phyloP scores from a whole-genome alignment of 2,797 vertebrate genomes.

The Lerista edwardsae region DNA sequence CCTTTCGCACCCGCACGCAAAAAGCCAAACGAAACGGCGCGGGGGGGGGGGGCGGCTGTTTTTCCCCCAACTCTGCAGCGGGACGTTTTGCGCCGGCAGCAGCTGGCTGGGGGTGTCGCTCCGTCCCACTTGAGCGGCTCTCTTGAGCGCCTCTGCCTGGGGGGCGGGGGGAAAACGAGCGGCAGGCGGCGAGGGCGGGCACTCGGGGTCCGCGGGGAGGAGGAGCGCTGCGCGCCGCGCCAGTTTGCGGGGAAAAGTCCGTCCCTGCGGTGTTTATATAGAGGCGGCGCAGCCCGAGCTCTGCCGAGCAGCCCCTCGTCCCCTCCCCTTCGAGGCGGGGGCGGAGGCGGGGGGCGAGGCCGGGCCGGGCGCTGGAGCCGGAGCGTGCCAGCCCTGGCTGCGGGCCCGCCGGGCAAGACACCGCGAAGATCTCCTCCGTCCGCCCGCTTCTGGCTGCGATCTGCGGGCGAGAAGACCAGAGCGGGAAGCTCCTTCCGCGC shows the following conservation, averaged over 20 bases:
- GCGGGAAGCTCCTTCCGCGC: not conserved
- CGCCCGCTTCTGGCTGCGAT: not conserved
- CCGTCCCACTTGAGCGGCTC: constrained; percentile 6
- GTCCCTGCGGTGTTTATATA: constrained; percentile 95
- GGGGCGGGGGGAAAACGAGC: not conserved
- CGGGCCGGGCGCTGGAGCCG: constrained; percentile 41
- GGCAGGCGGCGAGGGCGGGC: not conserved
- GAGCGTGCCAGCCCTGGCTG: constrained; percentile 28
- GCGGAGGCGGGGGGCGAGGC: constrained; percentile 69
- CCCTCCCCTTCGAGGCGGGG: constrained; percentile 67
- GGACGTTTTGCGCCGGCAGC: not conserved
- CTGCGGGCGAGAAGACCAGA: too few relatives aligned
- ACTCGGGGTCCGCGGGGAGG: not conserved
- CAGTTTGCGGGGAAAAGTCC: constrained; percentile 80
- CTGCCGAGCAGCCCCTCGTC: constrained; percentile 73
- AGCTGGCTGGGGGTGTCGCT: not conserved
- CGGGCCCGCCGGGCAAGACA: constrained; percentile 42
- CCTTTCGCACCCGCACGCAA: not conserved
- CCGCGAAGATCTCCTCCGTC: not conserved
- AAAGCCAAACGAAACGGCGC: too few relatives aligned
- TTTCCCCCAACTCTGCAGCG: not conserved
- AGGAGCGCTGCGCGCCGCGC: constrained; percentile 55
- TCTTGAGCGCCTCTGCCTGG: not conserved
- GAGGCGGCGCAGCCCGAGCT: constrained; percentile 88
- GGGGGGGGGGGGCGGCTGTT: too few relatives aligned